These are phyloP conservation scores for Struthidea cinerea DNA, from an alignment of 2,113 vertebrate species.

Conservation along the genomic window DNA sequence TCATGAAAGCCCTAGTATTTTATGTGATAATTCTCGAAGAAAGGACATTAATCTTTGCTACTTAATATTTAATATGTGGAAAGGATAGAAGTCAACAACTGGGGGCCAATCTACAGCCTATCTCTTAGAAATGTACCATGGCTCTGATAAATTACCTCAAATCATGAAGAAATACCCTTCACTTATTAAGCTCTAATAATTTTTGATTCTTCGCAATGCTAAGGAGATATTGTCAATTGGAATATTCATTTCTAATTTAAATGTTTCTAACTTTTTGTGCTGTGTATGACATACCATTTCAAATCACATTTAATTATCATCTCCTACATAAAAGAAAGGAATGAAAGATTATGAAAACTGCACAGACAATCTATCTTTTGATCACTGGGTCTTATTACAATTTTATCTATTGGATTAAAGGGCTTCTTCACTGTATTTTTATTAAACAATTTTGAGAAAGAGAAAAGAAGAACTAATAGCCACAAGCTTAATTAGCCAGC, in stretches of 20 bases:
- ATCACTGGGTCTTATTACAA: neutral
- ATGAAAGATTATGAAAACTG: neutral
- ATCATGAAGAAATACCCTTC: neutral
- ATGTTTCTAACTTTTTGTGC: neutral
- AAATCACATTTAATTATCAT: slow-evolving; percentile 55
- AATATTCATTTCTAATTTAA: neutral
- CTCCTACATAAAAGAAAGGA: slow-evolving; percentile 26
- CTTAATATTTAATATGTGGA: neutral
- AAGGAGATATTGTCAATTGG: neutral
- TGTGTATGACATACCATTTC: slow-evolving; percentile 15
- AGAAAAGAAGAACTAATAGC: neutral
- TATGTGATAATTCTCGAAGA: neutral
- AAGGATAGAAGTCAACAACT: neutral
- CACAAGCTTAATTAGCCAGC: neutral
- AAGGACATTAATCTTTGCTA: neutral
- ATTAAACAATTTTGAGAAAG: neutral
- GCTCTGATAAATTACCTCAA: neutral
- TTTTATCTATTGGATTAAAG: neutral
- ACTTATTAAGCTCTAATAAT: neutral
- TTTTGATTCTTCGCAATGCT: neutral
- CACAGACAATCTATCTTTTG: neutral
- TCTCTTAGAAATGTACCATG: neutral
- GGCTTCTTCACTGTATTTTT: neutral
- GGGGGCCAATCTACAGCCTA: neutral
- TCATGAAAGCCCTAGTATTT: neutral